Percentiles rank a stretch among this genome's conserved stretches.
Evolutionary conservation across 2,888 invertebrate genomes (phyloP).

Genomic region (Hypomecis atomaria): DNA sequence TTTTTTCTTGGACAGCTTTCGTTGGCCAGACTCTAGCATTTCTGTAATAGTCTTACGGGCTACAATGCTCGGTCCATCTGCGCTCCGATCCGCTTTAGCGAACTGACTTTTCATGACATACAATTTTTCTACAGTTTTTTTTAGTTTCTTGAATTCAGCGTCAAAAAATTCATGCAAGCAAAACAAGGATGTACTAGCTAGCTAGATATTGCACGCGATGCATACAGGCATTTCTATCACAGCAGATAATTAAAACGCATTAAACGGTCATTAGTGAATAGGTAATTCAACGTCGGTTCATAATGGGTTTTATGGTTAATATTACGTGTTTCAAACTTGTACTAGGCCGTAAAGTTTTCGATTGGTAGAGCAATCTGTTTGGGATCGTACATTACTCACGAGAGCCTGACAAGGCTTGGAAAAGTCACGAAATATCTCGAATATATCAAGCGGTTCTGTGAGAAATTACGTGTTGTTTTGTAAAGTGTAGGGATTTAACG

Average conservation of each 20-base stretch:
- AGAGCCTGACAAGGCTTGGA: too few species aligned
- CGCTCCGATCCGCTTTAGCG: neutral
- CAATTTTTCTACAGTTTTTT: neutral
- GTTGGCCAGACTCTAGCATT: too few species aligned
- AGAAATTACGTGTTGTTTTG: too few species aligned
- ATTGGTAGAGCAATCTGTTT: conserved; percentile 34
- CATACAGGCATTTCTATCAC: conserved; percentile 22
- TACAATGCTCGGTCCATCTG: too few species aligned
- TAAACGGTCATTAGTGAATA: conserved; percentile 36
- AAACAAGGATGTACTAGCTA: neutral
- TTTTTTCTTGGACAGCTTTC: too few species aligned
- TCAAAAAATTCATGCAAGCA: too few species aligned
- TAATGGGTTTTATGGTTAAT: conserved; percentile 42
- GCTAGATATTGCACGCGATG: conserved; percentile 3
- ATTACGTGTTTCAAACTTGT: conserved; percentile 33
- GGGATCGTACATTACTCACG: neutral
- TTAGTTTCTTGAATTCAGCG: neutral
- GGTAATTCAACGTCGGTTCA: conserved; percentile 36
- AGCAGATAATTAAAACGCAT: conserved; percentile 33
- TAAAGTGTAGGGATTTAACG: too few species aligned
- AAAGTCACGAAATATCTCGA: too few species aligned
- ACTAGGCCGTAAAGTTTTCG: conserved; percentile 29
- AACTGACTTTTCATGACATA: neutral
- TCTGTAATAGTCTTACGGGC: too few species aligned
- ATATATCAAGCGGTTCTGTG: too few species aligned